Evolutionary conservation across 2,113 vertebrate genomes (phyloP).

Genomic region (Oryctolagus cuniculus): mOryCun1.1 NC_091432.1:22689001-22689500

Average conservation of each 20-base stretch:
- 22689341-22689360: neutral
- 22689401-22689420: neutral
- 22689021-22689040: neutral
- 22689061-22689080: neutral
- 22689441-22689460: neutral
- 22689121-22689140: neutral
- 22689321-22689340: neutral
- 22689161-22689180: slow-evolving; percentile 35
- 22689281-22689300: neutral
- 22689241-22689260: neutral
- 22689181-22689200: slow-evolving; percentile 19
- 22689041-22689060: neutral
- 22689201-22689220: slow-evolving; percentile 41
- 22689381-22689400: neutral
- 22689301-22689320: neutral
- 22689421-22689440: neutral
- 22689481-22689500: neutral
- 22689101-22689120: neutral
- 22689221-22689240: slow-evolving; percentile 1
- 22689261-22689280: neutral
- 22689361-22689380: neutral
- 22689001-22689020: neutral
- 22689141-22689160: neutral
- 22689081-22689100: neutral
- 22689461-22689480: neutral